Evolutionary conservation across 2,888 invertebrate species (phyloP), one percentile per base, ranked within the genome.

Genomic region (Sipha maydis): DNA sequence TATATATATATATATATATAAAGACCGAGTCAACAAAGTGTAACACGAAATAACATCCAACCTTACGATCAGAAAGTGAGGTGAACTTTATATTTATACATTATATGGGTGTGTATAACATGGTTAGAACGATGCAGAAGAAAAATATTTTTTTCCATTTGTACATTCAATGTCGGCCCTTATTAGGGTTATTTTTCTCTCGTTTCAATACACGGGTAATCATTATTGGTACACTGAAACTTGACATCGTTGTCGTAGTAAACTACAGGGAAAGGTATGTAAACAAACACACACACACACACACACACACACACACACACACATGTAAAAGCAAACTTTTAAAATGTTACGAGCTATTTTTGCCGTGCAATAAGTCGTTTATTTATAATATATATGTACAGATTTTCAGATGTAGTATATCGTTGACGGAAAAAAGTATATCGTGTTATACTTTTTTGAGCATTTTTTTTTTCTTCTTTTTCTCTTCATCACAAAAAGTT

Each of bases 321-420:
- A 11, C n/a, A 3, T 3, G 31, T 28, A 28, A 34, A 2, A 28
- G 31, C 25, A 34, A 17, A 83, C 83, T 28, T 56, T 73, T n/a
- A 83, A 48, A 83, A 34, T 25, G 54, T 25, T 34, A 54, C 34
- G 31, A 54, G 19, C n/a, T 38, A 48, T 56, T 56, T 75, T 48
- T 61, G 56, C 38, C 11, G 38, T 21, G 83, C 75, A 61, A 75
- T 56, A 83, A 75, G 56, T 75, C 34, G 56, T 83, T n/a, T 31
- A 25, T 83, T 19, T 67, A 67, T 67, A n/a, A 8, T 67, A 21
- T n/a, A 8, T 9, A 1, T n/a, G 25, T n/a, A 67, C n/a, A n/a
- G 67, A 7, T 67, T 67, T 67, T 54, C n/a, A 69, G 28, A 69
- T 69, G 54, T 83, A n/a, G 7, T 56, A 73, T 38, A 54, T 56